Conservation (phyloP, 2,888 invertebrate genomes). For the Willowsia nigromaculata region DNA sequence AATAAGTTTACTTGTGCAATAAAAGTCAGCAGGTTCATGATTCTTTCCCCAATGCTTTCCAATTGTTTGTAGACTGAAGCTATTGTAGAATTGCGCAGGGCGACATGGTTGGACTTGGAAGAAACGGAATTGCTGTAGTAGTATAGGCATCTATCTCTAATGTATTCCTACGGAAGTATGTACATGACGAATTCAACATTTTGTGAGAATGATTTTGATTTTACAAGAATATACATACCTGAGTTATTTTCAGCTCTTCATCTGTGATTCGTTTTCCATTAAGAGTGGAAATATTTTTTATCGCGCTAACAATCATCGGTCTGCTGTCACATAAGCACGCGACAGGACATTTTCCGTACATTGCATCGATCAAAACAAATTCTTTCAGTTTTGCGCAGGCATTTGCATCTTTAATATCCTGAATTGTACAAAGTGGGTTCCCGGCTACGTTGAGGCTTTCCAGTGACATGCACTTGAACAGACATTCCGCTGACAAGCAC, state of each 20-base stretch:
- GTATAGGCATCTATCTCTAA: conserved; percentile 72
- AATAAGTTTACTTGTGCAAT: conserved; percentile 67
- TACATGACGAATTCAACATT: background rate
- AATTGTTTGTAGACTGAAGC: conserved; percentile 72
- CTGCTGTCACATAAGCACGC: conserved; percentile 75
- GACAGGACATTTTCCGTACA: conserved; percentile 78
- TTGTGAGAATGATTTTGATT: too few relatives aligned
- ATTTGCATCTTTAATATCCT: conserved; percentile 75
- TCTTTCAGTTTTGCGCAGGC: conserved; percentile 68
- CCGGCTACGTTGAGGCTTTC: conserved; percentile 76
- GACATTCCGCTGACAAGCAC: conserved; percentile 72
- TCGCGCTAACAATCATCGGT: conserved; percentile 70
- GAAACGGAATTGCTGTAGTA: conserved; percentile 73
- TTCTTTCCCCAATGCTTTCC: conserved; percentile 72
- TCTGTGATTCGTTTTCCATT: conserved; percentile 75
- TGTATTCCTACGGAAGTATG: conserved; percentile 70
- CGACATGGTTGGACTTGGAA: conserved; percentile 54
- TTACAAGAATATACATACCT: too few relatives aligned
- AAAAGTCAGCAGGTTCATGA: conserved; percentile 66
- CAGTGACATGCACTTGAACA: conserved; percentile 75
- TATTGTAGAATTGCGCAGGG: conserved; percentile 69
- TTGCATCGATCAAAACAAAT: conserved; percentile 72
- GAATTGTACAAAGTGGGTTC: conserved; percentile 77
- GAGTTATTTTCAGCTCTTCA: conserved; percentile 61
- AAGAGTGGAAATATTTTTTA: conserved; percentile 70